These are phyloP conservation scores for Pandemis cinnamomeana DNA, from an alignment of 2,888 invertebrate genomes.

Conservation along the genomic window DNA sequence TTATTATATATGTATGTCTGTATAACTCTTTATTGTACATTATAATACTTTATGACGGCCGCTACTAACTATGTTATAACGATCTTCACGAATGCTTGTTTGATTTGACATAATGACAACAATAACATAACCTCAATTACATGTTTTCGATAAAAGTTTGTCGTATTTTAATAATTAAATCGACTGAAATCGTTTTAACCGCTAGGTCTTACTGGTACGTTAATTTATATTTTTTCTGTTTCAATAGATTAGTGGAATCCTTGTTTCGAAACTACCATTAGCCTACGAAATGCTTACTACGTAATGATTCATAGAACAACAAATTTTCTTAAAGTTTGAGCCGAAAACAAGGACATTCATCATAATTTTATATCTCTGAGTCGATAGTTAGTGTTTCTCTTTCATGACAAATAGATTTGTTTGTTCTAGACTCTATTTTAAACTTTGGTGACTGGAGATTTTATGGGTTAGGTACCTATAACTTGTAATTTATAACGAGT, in stretches of 20 bases:
- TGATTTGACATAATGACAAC: conserved; percentile 12
- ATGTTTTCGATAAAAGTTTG: background rate
- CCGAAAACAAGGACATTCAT: background rate
- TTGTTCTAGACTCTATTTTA: conserved; percentile 6
- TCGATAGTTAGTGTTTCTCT: conserved; percentile 7
- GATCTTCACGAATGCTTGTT: background rate
- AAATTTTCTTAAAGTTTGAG: conserved; percentile 3
- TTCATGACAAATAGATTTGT: conserved; percentile 16
- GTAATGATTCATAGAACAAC: background rate
- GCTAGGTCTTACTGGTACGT: background rate
- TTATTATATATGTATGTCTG: no score
- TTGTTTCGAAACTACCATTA: background rate
- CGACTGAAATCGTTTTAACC: no score
- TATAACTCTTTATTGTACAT: no score
- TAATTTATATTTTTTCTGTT: background rate
- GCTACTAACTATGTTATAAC: background rate
- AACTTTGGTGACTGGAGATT: background rate
- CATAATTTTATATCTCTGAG: conserved; percentile 11
- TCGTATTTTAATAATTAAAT: no score
- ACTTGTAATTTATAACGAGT: no score
- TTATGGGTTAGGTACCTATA: background rate
- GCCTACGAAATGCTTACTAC: background rate
- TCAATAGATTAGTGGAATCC: background rate
- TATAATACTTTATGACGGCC: no score
- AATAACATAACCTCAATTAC: conserved; percentile 35